Base-by-base conservation (phyloP, 2,888 invertebrate species). In the Melipona bicolor region DNA sequence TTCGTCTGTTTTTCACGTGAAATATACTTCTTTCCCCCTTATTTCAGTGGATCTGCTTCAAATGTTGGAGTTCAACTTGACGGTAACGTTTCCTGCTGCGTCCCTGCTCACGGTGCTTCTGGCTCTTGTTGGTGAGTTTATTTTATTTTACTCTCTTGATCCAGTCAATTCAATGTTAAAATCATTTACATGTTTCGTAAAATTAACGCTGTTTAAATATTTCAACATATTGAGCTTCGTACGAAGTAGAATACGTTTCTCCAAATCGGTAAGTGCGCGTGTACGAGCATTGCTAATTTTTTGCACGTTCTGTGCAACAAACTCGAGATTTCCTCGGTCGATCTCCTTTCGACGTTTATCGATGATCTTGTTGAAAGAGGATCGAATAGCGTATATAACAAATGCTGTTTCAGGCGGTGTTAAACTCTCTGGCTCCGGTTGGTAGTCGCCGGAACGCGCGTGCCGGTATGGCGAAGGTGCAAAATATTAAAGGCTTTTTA, bases 31-130 rank as follows among this genome's bases (percentile, higher is more conserved):
- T 86, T 73, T 92, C 91, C 87, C 85, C 78, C 91, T 95, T 95
- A 94, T 96, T 96, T 78, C 96, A 99, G 99, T 99, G 94, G 99
- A 99, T 95, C 96, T 99, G 78, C 96, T 99, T 89, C 99, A 99
- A 95, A 99, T 99, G 98, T 95, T 99, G 95, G 99, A 99, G 95
- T 98, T 98, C 95, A 99, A 99, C 95, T 97, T 98, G 84, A 97
- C 98, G 4, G 97, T 99, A 77, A 97, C 97, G 77, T 99, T 99
- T 94, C 99, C 99, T 54, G 98, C 99, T 67, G 99, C 99, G 56
- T 99, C 99, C 5, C 95, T 99, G 74, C 96, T 99, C 89, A 99
- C 99, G 9, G 99, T 99, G 83, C 99, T 99, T 90, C 95, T 99
- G 95, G 99, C 99, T 65, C 96, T 99, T 94, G 99, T 99, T 91